Evolutionary conservation across 2,888 invertebrate species (phyloP), one percentile per base, ranked within the genome.

Genomic region (Pterostichus madidus): DNA sequence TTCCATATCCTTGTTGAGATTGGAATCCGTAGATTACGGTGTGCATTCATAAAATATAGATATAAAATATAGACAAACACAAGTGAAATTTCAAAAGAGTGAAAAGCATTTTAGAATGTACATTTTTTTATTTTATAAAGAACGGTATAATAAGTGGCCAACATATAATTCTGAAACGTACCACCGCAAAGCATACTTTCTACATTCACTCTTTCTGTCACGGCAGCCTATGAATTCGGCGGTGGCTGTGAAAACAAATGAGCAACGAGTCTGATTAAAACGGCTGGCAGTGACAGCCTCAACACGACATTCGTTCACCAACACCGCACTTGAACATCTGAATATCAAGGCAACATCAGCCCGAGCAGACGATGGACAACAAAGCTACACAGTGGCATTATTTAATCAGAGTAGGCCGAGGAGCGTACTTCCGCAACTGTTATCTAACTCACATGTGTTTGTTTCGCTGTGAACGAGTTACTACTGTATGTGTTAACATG

Each of bases 341-440:
- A 71, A 71, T 44, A 71, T 71, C 46, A 15, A 44, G 6, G 1
- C 15, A 56, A 2, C 17, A 13, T 15, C 10, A 39, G 68, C 39
- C 46, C 39, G 39, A 39, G 7, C 46, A 71, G 68, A 71, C 68
- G 44, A 39, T 71, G 39, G 39, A 71, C 44, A 71, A 71, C 68
- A 71, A 71, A 71, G 44, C 68, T 15, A 56, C 15, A 39, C 46
- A 11, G 39, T 39, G 24, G 44, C 15, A 44, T 71, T 71, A 71
- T 71, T 71, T 71, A 71, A 71, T 71, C 68, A 44, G 44, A 71
- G 44, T 71, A 71, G 68, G 17, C 68, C 44, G 68, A 71, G 17
- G 56, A 71, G 68, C 68, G 15, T 44, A 44, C 68, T 71, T 71
- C 68, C 68, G 39, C 44, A 31, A 15, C 46, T 71, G 68, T 71